A percentile compares a stretch with the other conserved stretches of the same genome.
Conservation (phyloP, 2,888 invertebrate species). For the Cephus nigrinus region DNA sequence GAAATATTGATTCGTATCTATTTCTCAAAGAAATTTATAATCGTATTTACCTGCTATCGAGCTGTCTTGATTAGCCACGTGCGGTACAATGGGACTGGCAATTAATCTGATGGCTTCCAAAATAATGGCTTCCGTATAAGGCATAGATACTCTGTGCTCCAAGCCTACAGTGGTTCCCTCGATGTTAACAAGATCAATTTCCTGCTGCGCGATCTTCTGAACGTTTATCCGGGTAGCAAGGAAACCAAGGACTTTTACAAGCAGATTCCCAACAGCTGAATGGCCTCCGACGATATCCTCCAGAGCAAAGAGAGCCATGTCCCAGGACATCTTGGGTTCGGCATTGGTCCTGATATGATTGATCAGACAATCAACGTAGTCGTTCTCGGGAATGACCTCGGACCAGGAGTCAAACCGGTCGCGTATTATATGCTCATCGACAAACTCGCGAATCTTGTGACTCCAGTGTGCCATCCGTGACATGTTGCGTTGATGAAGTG, state of each 20-base stretch:
- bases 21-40: not conserved
- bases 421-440: slow-evolving; percentile 68
- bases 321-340: slow-evolving; percentile 67
- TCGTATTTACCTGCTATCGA: slow-evolving; percentile 70
- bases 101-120: slow-evolving; percentile 74
- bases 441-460: slow-evolving; percentile 69
- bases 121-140: slow-evolving; percentile 73
- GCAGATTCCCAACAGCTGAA: slow-evolving; percentile 74
- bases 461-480: slow-evolving; percentile 68
- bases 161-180: slow-evolving; percentile 52
- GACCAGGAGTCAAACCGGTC: slow-evolving; percentile 65
- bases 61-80: slow-evolving; percentile 74
- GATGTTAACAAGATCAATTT: slow-evolving; percentile 65
- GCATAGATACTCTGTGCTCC: slow-evolving; percentile 68
- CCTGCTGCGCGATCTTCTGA: slow-evolving; percentile 69
- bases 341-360: slow-evolving; percentile 67
- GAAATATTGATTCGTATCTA: not conserved
- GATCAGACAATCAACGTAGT: slow-evolving; percentile 73
- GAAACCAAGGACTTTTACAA: slow-evolving; percentile 72
- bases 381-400: slow-evolving; percentile 59
- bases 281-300: slow-evolving; percentile 74
- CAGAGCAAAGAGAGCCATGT: slow-evolving; percentile 68
- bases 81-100: slow-evolving; percentile 77
- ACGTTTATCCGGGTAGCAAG: slow-evolving; percentile 69
- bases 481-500: slow-evolving; percentile 69